Conservation (phyloP, 2,113 vertebrate species). For the Struthidea cinerea region DNA sequence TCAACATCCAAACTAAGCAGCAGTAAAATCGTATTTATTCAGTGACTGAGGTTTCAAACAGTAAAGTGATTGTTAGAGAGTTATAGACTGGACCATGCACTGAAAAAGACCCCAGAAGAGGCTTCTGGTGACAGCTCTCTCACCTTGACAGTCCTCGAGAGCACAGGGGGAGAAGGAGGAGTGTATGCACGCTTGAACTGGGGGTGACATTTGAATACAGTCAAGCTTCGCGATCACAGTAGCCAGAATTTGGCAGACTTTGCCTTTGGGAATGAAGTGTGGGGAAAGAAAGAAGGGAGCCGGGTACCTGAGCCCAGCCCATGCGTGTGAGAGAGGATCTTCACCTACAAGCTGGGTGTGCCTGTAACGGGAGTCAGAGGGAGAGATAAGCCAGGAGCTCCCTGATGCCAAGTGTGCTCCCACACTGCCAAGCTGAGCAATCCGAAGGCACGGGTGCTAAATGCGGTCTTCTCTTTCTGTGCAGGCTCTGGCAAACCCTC, state of each 20-base stretch:
- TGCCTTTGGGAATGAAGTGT: neutral
- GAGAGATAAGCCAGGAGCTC: neutral
- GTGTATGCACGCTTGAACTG: accelerated
- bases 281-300: neutral
- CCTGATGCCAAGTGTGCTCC: accelerated
- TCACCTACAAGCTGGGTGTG: neutral
- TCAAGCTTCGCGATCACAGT: neutral
- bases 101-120: neutral
- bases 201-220: neutral
- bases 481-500: neutral
- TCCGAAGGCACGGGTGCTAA: neutral
- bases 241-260: neutral
- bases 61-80: neutral
- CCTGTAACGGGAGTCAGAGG: neutral
- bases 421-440: neutral
- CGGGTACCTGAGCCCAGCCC: neutral
- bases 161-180: neutral
- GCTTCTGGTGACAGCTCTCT: neutral
- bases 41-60: slow-evolving; percentile 38
- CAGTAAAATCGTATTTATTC: slow-evolving; percentile 42
- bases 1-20: slow-evolving; percentile 47
- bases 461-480: neutral
- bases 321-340: neutral
- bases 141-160: neutral
- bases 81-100: neutral